Base-by-base conservation (phyloP, 2,888 invertebrate species). In the Colletes collaris region DNA sequence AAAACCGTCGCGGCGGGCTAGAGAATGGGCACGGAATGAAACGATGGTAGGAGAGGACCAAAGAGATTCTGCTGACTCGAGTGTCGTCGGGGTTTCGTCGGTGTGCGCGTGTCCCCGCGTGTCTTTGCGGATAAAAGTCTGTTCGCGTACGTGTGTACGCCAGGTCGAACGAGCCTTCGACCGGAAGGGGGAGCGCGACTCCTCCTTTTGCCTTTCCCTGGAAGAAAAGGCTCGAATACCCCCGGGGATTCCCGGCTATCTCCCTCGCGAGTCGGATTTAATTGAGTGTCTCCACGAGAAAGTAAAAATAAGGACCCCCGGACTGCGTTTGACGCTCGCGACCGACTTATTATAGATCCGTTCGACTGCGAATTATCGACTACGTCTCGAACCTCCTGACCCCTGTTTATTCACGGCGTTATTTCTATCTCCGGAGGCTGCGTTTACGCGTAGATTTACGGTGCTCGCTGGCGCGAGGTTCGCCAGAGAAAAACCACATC, bases 31-130 rank as follows among this genome's bases (percentile, higher is more conserved):
- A n/a, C 35, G 53, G 46, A 63, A 59, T 13, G 65, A 7, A 50
- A 53, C 56, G 55, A 13, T 58, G 53, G 27, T 27, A 27, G 27
- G 59, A 37, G 64, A 59, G 59, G 50, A 59, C 64, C 50, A 67
- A 76, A 67, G 74, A 83, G 83, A 82, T 82, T 83, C 79, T 76
- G 84, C 85, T 82, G 84, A 80, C 80, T 80, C 53, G 69, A 5
- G 37, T n/a, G 56, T 69, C 69, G 74, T 59, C 73, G 65, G 67
- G 69, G 72, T 76, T 46, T 10, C 60, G 59, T 62, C 49, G 56
- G 35, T 50, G 55, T 52, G 49, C 65, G 63, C 46, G 27, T 50
- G 37, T 13, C 58, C 19, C 8, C 64, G 59, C 73, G 66, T 46
- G 62, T 40, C 40, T 40, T 19, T 44, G 37, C 58, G 67, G 13